Conservation (phyloP, 2,888 invertebrate species). For the Celastrina argiolus region DNA sequence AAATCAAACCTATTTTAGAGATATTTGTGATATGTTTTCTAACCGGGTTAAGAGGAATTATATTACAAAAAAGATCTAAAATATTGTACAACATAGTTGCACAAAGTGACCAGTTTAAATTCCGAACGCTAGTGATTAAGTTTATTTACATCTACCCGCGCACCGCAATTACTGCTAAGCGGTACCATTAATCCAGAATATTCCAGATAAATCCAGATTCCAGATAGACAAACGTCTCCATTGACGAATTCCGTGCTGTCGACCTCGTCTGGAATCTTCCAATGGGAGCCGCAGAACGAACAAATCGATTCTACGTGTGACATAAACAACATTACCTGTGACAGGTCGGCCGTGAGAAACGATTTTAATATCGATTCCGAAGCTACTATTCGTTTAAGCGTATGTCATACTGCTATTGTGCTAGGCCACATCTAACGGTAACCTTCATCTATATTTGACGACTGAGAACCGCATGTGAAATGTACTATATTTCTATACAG, state of each 20-base stretch:
- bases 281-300: constrained; percentile 35
- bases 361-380: constrained; percentile 32
- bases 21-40: no score
- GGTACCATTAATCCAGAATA: constrained; percentile 6
- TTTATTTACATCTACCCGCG: constrained; percentile 4
- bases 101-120: not conserved
- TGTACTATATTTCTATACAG: not conserved
- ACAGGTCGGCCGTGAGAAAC: constrained; percentile 43
- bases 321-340: constrained; percentile 43
- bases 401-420: constrained; percentile 10
- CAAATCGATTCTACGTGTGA: constrained; percentile 36
- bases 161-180: constrained; percentile 6
- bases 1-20: no score
- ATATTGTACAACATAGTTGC: no score
- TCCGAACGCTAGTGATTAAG: not conserved
- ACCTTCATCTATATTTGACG: not conserved
- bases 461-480: not conserved
- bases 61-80: no score
- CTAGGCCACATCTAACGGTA: not conserved
- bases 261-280: constrained; percentile 34
- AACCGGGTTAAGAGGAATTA: no score
- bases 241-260: constrained; percentile 31
- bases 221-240: constrained; percentile 29
- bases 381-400: constrained; percentile 34
- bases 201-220: constrained; percentile 14